A percentile compares a stretch with the other conserved stretches of the same genome.
These are phyloP conservation scores for Cetonia aurata DNA, from an alignment of 2,888 invertebrate genomes.

Conservation along the genomic window DNA sequence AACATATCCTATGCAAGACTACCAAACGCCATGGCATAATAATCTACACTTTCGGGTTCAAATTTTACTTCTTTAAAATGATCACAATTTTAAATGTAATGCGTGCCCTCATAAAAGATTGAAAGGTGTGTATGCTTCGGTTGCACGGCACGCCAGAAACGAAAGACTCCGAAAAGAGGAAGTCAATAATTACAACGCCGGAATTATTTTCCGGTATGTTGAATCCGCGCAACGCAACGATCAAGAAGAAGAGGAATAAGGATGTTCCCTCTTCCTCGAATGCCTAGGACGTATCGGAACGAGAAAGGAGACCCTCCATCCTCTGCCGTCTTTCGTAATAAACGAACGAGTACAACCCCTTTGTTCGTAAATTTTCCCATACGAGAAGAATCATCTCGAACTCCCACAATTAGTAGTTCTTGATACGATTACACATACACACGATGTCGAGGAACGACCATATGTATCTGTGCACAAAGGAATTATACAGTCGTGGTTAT, in stretches of 20 bases:
- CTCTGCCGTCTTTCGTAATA: constrained; percentile 24
- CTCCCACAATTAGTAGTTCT: constrained; percentile 29
- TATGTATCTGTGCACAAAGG: background rate
- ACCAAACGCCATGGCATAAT: no score
- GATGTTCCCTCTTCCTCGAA: constrained; percentile 29
- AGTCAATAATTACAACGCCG: constrained; percentile 37
- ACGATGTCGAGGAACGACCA: background rate
- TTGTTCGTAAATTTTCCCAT: constrained; percentile 36
- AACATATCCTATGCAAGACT: no score
- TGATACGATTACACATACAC: background rate
- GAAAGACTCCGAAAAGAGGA: constrained; percentile 37
- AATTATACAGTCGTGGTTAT: background rate
- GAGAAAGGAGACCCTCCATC: constrained; percentile 16
- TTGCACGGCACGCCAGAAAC: background rate
- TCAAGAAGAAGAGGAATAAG: constrained; percentile 1
- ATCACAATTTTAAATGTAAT: no score
- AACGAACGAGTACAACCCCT: constrained; percentile 31
- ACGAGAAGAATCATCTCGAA: constrained; percentile 24
- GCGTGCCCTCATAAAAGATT: no score
- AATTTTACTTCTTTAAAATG: no score
- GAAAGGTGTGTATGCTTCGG: no score
- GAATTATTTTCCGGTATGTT: constrained; percentile 41
- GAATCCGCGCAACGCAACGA: constrained; percentile 28
- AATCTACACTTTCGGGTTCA: no score
- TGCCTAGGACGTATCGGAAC: background rate